phyloP scores from a whole-genome alignment of 2,797 vertebrate species.

The Emydoidea blandingii region DNA sequence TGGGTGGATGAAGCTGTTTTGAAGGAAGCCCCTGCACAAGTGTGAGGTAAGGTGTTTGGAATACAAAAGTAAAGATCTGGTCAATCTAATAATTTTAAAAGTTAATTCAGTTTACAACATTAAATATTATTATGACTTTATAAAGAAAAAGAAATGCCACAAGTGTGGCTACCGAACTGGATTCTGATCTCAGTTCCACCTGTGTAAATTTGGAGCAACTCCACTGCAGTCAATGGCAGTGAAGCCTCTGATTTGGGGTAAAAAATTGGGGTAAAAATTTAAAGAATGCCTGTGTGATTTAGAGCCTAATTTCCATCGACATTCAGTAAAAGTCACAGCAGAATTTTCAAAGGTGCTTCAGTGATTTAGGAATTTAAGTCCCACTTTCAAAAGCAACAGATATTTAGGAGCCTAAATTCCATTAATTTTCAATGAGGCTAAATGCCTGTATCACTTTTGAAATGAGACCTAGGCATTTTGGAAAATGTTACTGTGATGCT shows the following conservation, averaged over 20 bases:
- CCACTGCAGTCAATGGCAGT: neutral
- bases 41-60: neutral
- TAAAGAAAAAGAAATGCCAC: neutral
- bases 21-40: neutral
- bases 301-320: neutral
- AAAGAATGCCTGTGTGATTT: neutral
- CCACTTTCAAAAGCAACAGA: neutral
- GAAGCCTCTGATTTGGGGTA: neutral
- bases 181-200: neutral
- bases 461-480: neutral
- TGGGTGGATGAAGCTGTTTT: neutral
- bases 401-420: neutral
- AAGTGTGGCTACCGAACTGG: accelerated
- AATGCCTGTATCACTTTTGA: neutral
- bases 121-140: neutral
- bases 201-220: neutral
- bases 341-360: neutral
- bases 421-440: neutral
- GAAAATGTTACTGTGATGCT: neutral
- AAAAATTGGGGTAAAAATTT: neutral
- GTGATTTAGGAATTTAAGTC: neutral
- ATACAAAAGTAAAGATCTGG: neutral
- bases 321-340: neutral
- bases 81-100: neutral
- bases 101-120: neutral